These are phyloP conservation scores for Phaenicophaeus curvirostris DNA, from an alignment of 2,797 vertebrate genomes.

Conservation along the genomic window DNA sequence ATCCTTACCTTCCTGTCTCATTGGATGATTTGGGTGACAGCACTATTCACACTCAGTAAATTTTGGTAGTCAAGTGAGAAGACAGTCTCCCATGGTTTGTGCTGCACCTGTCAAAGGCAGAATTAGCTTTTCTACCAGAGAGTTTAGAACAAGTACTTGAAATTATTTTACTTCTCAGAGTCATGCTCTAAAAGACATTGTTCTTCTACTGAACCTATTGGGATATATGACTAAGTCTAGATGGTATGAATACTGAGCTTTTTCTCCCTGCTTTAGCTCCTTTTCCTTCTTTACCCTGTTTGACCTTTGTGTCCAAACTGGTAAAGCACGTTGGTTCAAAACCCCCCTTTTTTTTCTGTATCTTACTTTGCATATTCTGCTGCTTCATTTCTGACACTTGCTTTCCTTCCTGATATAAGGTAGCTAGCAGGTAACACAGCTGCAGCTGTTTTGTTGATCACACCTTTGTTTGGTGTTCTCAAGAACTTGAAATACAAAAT, in stretches of 20 bases:
- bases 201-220: neutral
- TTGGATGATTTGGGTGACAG: neutral
- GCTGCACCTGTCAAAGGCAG: fast-evolving
- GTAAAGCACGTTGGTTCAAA: neutral
- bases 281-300: neutral
- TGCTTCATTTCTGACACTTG: neutral
- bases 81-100: neutral
- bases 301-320: neutral
- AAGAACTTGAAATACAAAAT: neutral
- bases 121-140: neutral
- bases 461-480: neutral
- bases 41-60: neutral
- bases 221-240: neutral
- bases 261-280: neutral
- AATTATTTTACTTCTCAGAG: neutral
- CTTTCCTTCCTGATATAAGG: neutral
- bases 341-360: neutral
- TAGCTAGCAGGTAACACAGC: neutral
- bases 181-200: neutral
- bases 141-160: neutral
- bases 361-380: neutral
- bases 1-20: neutral
- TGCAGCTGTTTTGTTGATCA: neutral
- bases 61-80: neutral
- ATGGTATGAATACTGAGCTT: neutral